These are phyloP conservation scores for Trachythela sp. DNA, from an alignment of 64 coral and sea anemone genomes.

Conservation along the genomic window DNA sequence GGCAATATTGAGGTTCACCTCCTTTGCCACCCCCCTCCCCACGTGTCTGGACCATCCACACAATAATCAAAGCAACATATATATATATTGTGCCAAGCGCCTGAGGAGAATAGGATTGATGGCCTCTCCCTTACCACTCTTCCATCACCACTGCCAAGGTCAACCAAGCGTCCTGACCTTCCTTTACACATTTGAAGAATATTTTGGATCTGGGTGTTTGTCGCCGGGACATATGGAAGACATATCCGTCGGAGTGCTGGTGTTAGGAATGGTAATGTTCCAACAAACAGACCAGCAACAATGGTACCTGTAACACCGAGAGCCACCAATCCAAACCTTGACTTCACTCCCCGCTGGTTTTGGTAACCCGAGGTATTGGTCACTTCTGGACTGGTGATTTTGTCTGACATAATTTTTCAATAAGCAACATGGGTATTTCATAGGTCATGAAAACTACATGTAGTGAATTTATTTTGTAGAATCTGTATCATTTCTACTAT, in stretches of 20 bases:
- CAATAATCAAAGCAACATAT: too few relatives aligned
- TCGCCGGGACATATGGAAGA: constrained; percentile 91
- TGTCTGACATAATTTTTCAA: not conserved
- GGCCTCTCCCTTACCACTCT: constrained; percentile 52
- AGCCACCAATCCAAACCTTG: constrained; percentile 59
- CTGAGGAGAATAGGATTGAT: too few relatives aligned
- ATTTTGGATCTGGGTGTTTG: constrained; percentile 82
- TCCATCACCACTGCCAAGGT: constrained; percentile 73
- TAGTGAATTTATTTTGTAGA: too few relatives aligned
- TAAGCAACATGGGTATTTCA: not conserved
- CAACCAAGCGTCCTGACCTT: constrained; percentile 32
- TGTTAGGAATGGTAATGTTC: constrained; percentile 83
- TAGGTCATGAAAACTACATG: too few relatives aligned
- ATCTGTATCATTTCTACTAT: too few relatives aligned
- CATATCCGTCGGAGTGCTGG: constrained; percentile 84
- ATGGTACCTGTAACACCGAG: constrained; percentile 74
- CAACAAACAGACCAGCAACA: constrained; percentile 65
- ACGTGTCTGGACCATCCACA: too few relatives aligned
- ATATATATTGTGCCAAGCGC: too few relatives aligned
- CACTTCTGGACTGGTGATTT: not conserved
- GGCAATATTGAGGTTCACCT: too few relatives aligned
- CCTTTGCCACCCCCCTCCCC: too few relatives aligned
- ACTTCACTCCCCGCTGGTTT: not conserved
- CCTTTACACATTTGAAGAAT: constrained; percentile 26
- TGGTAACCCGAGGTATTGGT: not conserved